Conservation (phyloP, 2,797 vertebrate species). For the Mycteria americana region DNA sequence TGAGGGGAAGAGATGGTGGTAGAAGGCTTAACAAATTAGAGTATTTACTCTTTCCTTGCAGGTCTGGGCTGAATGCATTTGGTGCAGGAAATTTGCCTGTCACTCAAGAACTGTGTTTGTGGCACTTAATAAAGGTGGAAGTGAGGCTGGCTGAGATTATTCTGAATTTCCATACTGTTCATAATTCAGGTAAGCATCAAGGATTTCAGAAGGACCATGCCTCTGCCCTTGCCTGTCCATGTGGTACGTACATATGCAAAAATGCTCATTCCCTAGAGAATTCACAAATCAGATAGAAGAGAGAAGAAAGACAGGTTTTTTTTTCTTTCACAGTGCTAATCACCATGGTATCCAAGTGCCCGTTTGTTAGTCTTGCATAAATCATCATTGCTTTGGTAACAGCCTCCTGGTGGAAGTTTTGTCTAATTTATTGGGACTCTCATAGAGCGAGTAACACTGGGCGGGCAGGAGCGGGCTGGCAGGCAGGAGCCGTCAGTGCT, state of each 20-base stretch:
- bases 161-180: background rate
- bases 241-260: background rate
- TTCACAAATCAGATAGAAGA: background rate
- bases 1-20: background rate
- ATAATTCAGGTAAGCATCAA: background rate
- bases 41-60: background rate
- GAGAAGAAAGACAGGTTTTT: background rate
- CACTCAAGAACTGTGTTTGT: background rate
- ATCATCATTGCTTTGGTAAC: background rate
- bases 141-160: background rate
- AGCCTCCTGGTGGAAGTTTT: background rate
- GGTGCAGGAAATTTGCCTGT: background rate
- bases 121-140: background rate
- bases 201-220: background rate
- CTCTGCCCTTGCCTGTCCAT: background rate
- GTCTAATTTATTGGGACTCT: background rate
- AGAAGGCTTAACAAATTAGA: background rate
- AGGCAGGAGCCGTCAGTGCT: background rate
- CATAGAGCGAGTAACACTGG: accelerated
- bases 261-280: background rate
- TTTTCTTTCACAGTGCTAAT: background rate
- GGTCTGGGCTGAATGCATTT: background rate
- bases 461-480: background rate
- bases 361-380: background rate
- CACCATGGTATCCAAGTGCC: background rate